Evolutionary conservation across 2,888 invertebrate genomes (phyloP), one percentile per base, ranked within the genome.

Genomic region (Xestia rhomboidea): DNA sequence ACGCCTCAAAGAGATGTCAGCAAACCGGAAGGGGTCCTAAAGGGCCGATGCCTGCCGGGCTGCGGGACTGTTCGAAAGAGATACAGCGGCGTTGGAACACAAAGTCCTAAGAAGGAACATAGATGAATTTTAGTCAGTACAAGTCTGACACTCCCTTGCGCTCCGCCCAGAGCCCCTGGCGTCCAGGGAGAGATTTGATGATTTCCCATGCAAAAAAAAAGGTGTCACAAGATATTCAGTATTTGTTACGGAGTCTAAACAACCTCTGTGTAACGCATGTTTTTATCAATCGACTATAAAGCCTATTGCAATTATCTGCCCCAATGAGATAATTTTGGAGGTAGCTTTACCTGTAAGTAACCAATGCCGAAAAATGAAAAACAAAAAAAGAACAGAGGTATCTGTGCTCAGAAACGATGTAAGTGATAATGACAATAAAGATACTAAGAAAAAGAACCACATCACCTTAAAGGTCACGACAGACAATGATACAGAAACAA

Each of bases 401-500:
- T n/a, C n/a, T n/a, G 41, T 63, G 46, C 1, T 57, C 30, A 75
- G 7, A 38, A 63, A 49, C 24, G 34, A 63, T 64, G 24, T 49
- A 54, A 46, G 11, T 51, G n/a, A 51, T 73, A 21, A 67, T 73
- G 46, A 46, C 2, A 70, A 68, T 68, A 70, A 30, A 49, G 2
- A 24, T 18, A 30, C 24, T 46, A 73, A 60, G 49, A 76, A 76
- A 72, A 60, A 44, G 21, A 30, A 18, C 18, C 38, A 54, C 8
- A 24, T 41, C 46, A 72, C 82, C 21, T 51, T 27, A 68, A 76
- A 84, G 89, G 88, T 89, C 82, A 89, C 2, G 44, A 67, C 73
- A 73, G 72, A 78, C 64, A 79, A 57, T 75, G 84, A 88, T 86
- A 87, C 71, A 74, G 69, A 77, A 76, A 73, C 18, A 63, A 67